A percentile compares a stretch with the other conserved stretches of the same genome.
Evolutionary conservation across 2,113 vertebrate species (phyloP).

Genomic region (Bubo blakistoni): DNA sequence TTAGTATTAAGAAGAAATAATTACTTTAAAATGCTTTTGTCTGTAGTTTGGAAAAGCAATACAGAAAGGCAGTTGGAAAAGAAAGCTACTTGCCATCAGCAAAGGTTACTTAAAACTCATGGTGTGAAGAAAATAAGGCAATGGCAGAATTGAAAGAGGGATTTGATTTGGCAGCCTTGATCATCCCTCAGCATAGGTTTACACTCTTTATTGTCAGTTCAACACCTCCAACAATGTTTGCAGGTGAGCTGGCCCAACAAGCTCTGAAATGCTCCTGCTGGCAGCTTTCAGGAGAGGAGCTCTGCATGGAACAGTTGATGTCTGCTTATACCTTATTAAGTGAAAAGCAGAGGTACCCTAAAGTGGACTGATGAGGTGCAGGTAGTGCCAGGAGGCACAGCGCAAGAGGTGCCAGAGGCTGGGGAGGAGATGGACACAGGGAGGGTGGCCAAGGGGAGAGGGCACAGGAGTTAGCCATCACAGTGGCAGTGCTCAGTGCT

Average conservation of each 20-base stretch:
- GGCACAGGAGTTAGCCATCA: accelerated
- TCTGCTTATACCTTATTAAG: background rate
- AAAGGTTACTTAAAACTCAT: background rate
- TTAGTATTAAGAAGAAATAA: background rate
- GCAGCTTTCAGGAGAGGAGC: background rate
- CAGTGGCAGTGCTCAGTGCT: background rate
- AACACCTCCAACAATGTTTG: accelerated
- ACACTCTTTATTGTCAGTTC: background rate
- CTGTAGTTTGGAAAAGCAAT: background rate
- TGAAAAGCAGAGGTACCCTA: background rate
- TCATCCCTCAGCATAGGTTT: background rate
- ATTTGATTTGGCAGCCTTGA: background rate
- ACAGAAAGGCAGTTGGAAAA: background rate
- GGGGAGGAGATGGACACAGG: background rate
- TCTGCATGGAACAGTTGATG: background rate
- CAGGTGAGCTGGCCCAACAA: background rate
- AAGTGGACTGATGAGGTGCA: background rate
- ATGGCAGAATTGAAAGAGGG: background rate
- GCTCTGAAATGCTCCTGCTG: background rate
- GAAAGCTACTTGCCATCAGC: background rate
- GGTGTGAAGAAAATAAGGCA: background rate
- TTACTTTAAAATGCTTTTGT: background rate
- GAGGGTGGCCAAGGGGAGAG: background rate
- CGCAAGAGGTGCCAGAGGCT: background rate
- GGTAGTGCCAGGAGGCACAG: background rate